Evolutionary conservation across 2,113 vertebrate species (phyloP).

Genomic region (Pterocles gutturalis): DNA sequence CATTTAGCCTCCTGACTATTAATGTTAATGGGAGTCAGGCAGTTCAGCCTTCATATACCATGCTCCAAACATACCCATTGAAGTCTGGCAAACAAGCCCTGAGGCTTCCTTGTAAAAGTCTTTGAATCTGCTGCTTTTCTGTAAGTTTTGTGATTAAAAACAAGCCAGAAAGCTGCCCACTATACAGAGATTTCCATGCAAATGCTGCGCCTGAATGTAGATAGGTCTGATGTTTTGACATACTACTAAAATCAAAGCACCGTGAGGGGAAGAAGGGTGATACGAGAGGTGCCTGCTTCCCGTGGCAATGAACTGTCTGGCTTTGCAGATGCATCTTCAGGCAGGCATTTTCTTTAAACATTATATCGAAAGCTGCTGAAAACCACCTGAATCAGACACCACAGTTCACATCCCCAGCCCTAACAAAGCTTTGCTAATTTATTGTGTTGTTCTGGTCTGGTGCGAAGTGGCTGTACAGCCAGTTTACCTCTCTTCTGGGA

Average conservation of each 20-base stretch:
- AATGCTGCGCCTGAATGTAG: not conserved
- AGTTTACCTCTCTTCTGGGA: not conserved
- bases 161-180: not conserved
- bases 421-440: not conserved
- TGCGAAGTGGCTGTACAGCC: not conserved
- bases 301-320: not conserved
- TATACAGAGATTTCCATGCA: not conserved
- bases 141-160: slow-evolving; percentile 18
- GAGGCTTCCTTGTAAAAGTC: slow-evolving; percentile 43
- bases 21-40: slow-evolving; percentile 19
- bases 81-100: slow-evolving; percentile 42
- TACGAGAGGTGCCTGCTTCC: not conserved
- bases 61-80: not conserved
- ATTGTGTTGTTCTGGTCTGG: not conserved
- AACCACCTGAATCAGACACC: not conserved
- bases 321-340: not conserved
- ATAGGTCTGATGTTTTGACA: not conserved
- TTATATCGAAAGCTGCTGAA: not conserved
- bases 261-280: not conserved
- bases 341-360: not conserved
- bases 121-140: slow-evolving; percentile 43
- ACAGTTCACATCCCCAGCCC: not conserved
- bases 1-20: not conserved
- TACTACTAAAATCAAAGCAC: not conserved
- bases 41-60: not conserved